These are phyloP conservation scores for Dunckerocampus dactyliophorus DNA, from an alignment of 2,113 vertebrate species.

Conservation along the genomic window DNA sequence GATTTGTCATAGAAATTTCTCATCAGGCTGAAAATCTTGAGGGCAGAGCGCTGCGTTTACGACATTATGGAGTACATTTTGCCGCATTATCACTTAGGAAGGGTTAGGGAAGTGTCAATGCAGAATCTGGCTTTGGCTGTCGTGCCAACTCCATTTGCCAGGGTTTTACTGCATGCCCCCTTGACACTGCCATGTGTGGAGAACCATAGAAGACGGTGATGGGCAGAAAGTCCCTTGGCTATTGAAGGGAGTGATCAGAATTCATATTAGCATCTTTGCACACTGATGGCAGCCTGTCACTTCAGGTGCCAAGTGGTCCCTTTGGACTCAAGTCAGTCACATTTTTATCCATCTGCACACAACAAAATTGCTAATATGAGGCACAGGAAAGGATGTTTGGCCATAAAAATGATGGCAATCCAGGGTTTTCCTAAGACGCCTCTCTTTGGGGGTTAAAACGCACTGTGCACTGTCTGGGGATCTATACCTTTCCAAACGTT, in stretches of 20 bases:
- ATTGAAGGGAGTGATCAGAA: constrained; percentile 67
- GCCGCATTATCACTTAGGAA: constrained; percentile 50
- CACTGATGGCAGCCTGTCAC: constrained; percentile 66
- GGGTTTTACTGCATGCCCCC: constrained; percentile 57
- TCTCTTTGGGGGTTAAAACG: no score
- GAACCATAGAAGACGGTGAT: constrained; percentile 48
- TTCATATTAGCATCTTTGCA: constrained; percentile 70
- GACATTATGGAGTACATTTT: constrained; percentile 54
- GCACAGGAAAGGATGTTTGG: constrained; percentile 6
- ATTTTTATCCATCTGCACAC: constrained; percentile 27
- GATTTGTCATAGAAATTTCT: constrained; percentile 59
- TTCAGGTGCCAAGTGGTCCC: constrained; percentile 67
- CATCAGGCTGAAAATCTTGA: constrained; percentile 56
- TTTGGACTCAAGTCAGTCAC: constrained; percentile 52
- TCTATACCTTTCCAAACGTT: no score
- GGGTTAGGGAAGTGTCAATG: constrained; percentile 44
- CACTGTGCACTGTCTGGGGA: no score
- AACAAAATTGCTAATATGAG: constrained; percentile 20
- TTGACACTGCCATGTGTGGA: constrained; percentile 67
- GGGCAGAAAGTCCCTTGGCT: constrained; percentile 62
- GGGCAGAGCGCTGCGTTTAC: constrained; percentile 58
- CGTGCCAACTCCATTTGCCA: constrained; percentile 62
- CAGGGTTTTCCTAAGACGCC: no score
- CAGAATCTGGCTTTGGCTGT: constrained; percentile 42
- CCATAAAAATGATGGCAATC: background rate